phyloP scores from a whole-genome alignment of 2,888 invertebrate genomes.

The Agrenia bidenticulata region DNA sequence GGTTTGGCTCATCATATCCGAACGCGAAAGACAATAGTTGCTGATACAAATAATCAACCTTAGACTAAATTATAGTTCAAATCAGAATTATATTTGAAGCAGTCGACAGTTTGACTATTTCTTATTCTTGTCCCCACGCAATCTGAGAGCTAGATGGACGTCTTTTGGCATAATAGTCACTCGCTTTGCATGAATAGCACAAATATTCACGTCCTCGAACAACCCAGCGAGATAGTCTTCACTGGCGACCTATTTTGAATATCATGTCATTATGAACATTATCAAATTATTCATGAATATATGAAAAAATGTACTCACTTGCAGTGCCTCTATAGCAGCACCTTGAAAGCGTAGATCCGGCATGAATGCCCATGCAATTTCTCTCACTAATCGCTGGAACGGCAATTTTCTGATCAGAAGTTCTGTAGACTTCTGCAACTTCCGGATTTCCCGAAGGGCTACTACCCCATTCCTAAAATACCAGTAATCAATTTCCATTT shows the following conservation, averaged over 20 bases:
- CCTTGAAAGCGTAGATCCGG: conserved; percentile 58
- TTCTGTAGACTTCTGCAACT: conserved; percentile 62
- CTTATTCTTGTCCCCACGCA: conserved; percentile 13
- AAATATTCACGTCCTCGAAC: conserved; percentile 58
- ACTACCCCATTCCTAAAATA: conserved; percentile 64
- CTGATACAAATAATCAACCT: too few species aligned
- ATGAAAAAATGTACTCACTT: too few species aligned
- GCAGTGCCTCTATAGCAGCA: conserved; percentile 55
- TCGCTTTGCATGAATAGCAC: conserved; percentile 22
- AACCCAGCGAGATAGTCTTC: conserved; percentile 67
- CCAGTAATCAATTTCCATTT: background rate
- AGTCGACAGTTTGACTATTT: too few species aligned
- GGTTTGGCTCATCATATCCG: too few species aligned
- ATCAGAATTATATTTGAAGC: too few species aligned
- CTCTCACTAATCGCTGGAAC: conserved; percentile 61
- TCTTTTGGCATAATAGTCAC: conserved; percentile 24
- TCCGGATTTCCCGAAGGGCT: conserved; percentile 68
- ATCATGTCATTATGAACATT: background rate
- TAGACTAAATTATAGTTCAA: too few species aligned
- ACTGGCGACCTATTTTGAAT: conserved; percentile 53
- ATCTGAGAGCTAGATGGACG: conserved; percentile 16
- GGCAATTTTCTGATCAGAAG: conserved; percentile 61
- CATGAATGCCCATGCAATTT: conserved; percentile 60
- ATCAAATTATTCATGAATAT: too few species aligned
- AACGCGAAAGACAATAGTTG: too few species aligned